These are phyloP conservation scores for Psylliodes chrysocephalus DNA, from an alignment of 2,888 invertebrate genomes.

Conservation along the genomic window DNA sequence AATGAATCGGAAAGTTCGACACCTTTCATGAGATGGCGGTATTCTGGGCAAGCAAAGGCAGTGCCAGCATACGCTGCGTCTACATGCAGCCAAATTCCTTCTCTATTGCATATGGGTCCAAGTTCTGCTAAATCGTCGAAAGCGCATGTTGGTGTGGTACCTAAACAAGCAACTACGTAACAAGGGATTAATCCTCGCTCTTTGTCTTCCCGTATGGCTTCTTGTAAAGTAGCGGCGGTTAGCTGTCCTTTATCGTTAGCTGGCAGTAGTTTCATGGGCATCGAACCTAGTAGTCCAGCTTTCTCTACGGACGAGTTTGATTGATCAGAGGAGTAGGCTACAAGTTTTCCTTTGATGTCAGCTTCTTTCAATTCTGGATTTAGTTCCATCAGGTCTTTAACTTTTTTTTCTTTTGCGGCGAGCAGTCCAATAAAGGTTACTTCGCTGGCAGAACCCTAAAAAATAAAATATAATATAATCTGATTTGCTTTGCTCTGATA, in stretches of 20 bases:
- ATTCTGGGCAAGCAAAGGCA: constrained; percentile 93
- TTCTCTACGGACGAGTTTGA: constrained; percentile 93
- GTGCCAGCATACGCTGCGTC: constrained; percentile 97
- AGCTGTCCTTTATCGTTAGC: constrained; percentile 75
- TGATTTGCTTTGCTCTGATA: no score
- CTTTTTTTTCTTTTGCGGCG: constrained; percentile 79
- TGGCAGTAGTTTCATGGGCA: constrained; percentile 79
- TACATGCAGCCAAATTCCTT: constrained; percentile 90
- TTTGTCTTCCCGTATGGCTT: constrained; percentile 81
- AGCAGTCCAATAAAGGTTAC: constrained; percentile 85
- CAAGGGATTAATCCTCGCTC: constrained; percentile 87
- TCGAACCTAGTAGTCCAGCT: constrained; percentile 82
- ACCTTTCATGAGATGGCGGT: constrained; percentile 70
- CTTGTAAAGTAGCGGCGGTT: constrained; percentile 73
- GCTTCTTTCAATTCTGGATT: constrained; percentile 73
- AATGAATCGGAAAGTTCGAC: constrained; percentile 88
- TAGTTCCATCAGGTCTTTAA: constrained; percentile 68
- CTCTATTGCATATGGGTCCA: constrained; percentile 81
- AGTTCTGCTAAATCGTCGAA: constrained; percentile 91
- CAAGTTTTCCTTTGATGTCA: constrained; percentile 75
- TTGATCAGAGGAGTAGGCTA: constrained; percentile 88
- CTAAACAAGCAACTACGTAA: constrained; percentile 80
- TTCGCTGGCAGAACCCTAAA: constrained; percentile 90
- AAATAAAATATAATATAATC: no score
- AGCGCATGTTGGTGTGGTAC: constrained; percentile 80